phyloP scores from a whole-genome alignment of 2,797 vertebrate species.

The Hirundo rustica region DNA sequence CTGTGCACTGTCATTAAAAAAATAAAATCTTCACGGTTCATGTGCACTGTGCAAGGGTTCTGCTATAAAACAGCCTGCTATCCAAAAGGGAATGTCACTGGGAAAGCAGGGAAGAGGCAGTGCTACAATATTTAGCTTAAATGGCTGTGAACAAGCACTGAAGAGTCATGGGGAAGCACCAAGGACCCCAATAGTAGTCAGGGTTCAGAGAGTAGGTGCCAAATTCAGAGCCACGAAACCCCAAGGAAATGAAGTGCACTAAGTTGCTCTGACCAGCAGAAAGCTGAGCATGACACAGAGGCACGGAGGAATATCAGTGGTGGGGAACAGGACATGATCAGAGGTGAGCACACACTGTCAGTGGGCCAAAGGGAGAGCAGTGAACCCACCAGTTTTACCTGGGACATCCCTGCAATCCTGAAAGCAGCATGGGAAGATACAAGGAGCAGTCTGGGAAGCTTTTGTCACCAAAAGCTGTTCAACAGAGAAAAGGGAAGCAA shows the following conservation, averaged over 20 bases:
- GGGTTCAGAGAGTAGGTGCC: not conserved
- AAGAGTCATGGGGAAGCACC: not conserved
- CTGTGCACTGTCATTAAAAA: not conserved
- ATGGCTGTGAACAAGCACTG: not conserved
- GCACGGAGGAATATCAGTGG: not conserved
- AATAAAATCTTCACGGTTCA: not conserved
- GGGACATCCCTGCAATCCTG: not conserved
- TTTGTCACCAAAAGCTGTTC: not conserved
- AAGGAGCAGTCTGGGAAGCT: not conserved
- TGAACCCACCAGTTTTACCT: not conserved
- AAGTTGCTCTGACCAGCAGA: not conserved
- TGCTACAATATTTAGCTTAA: not conserved
- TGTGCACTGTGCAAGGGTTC: not conserved
- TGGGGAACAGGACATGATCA: rapidly evolving
- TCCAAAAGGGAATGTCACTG: not conserved
- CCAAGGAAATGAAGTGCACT: not conserved
- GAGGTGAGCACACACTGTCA: not conserved
- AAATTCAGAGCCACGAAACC: not conserved
- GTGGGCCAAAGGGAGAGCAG: not conserved
- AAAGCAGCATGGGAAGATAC: not conserved
- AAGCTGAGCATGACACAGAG: not conserved
- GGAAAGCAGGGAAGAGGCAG: not conserved
- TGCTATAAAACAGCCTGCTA: not conserved
- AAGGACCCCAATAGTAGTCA: not conserved
- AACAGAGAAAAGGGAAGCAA: not conserved